These are phyloP conservation scores for Biston betularia DNA, from an alignment of 2,888 invertebrate species.

Conservation along the genomic window DNA sequence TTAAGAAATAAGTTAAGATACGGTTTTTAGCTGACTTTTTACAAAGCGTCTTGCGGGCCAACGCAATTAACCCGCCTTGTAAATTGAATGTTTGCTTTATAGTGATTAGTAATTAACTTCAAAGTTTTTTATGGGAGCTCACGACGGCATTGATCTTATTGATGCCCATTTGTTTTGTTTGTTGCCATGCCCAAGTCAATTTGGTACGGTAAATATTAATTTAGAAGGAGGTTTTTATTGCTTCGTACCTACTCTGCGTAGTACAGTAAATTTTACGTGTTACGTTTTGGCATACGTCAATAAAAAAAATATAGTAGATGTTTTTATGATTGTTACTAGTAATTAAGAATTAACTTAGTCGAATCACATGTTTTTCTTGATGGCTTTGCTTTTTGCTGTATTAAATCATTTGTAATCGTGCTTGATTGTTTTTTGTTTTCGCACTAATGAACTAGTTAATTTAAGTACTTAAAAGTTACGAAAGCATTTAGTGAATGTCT, in stretches of 20 bases:
- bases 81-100: conserved; percentile 86
- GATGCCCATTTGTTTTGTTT: conserved; percentile 71
- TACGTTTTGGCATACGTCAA: conserved; percentile 14
- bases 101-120: conserved; percentile 85
- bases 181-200: conserved; percentile 66
- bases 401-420: conserved; percentile 27
- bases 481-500: conserved; percentile 6
- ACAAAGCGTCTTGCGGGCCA: conserved; percentile 77
- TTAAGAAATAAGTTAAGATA: conserved; percentile 86
- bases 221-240: conserved; percentile 32
- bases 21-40: conserved; percentile 83
- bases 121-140: conserved; percentile 73
- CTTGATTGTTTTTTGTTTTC: conserved; percentile 18
- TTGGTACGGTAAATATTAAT: conserved; percentile 65
- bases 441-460: conserved; percentile 31
- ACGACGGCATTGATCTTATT: conserved; percentile 72
- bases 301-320: not conserved
- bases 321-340: conserved; percentile 18
- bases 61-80: conserved; percentile 84
- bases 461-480: conserved; percentile 5
- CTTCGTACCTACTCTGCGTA: not conserved
- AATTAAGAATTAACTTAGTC: conserved; percentile 27
- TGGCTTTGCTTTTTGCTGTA: conserved; percentile 24
- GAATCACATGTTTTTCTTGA: conserved; percentile 24
- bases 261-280: conserved; percentile 10